These are phyloP conservation scores for Thunnus thynnus DNA, from an alignment of 2,113 vertebrate genomes.

Conservation along the genomic window DNA sequence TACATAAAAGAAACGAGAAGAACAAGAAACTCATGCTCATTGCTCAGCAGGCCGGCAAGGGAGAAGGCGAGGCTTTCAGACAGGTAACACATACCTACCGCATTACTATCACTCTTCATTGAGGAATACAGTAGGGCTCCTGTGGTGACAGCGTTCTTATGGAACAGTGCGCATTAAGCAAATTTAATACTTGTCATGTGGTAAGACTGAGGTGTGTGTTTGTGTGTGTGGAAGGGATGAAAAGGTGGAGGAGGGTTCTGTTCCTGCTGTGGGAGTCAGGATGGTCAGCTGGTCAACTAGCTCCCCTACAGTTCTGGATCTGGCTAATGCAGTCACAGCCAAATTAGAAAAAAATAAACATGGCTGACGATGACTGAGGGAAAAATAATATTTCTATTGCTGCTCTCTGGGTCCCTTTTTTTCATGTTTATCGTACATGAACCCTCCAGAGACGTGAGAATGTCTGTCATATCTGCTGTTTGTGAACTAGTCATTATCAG, in stretches of 20 bases:
- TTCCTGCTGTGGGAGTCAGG: conserved; percentile 49
- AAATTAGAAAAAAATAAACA: background rate
- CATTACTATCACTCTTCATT: background rate
- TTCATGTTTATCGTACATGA: background rate
- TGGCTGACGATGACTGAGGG: background rate
- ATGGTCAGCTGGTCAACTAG: conserved; percentile 26
- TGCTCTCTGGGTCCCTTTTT: too few species aligned
- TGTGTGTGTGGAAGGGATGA: background rate
- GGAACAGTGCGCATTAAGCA: background rate
- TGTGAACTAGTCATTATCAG: background rate
- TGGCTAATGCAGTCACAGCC: background rate
- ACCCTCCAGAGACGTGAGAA: background rate
- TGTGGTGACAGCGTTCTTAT: background rate
- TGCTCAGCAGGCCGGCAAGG: conserved; percentile 82
- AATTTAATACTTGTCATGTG: background rate
- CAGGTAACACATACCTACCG: conserved; percentile 75
- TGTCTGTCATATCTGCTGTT: background rate
- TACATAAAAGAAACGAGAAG: conserved; percentile 79
- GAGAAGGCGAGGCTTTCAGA: conserved; percentile 82
- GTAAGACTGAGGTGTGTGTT: conserved; percentile 5
- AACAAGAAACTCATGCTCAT: conserved; percentile 78
- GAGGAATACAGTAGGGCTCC: background rate
- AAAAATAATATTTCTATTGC: background rate
- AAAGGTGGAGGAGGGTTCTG: conserved; percentile 3
- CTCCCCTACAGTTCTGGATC: conserved; percentile 20